Evolutionary conservation across 2,797 vertebrate species (phyloP), one percentile per base, ranked within the genome.

Genomic region (Clamator glandarius): DNA sequence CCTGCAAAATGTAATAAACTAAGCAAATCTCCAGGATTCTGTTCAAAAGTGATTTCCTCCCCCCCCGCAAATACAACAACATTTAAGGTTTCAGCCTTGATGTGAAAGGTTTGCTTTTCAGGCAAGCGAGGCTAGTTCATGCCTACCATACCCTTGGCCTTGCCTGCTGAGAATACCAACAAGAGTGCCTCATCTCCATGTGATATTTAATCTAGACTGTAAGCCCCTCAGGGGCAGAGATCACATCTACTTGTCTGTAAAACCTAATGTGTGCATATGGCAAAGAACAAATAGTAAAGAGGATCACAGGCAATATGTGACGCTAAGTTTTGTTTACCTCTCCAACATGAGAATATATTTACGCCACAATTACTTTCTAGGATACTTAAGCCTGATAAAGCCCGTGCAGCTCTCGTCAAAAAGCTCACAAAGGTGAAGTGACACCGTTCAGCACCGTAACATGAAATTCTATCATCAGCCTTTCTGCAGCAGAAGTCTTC

Each of bases 201-300:
- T 35, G 95, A 95, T 95, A 84, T 84, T 93, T 87, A 91, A 96
- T 91, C 91, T 82, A 54, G 52, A 36, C 85, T 70, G 82, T 64
- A 92, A 92, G 36, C 44, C 90, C 92, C 91, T 35, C 46, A 58
- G 88, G 86, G 95, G 64, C 88, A 95, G 92, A 91, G 92, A 96
- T 92, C 95, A 94, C 94, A 91, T 91, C 87, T 42, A 46, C 89
- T 94, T 91, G 84, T 92, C 93, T 95, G 85, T 86, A 77, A 91
- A 92, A 84, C 57, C 89, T 94, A 90, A 93, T 64, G 80, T 77
- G 94, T 94, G 84, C 94, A 96, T 92, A 96, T 94, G 95, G 95
- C 92, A 84, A 77, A 92, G 85, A 96, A 78, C 76, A 95, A 95
- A 94, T 82, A 94, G 86, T 35, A 87, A 58, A 94, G 90, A 90